A percentile compares a stretch with the other conserved stretches of the same genome.
Evolutionary conservation across 2,888 invertebrate species (phyloP).

Genomic region (Dioctria linearis): DNA sequence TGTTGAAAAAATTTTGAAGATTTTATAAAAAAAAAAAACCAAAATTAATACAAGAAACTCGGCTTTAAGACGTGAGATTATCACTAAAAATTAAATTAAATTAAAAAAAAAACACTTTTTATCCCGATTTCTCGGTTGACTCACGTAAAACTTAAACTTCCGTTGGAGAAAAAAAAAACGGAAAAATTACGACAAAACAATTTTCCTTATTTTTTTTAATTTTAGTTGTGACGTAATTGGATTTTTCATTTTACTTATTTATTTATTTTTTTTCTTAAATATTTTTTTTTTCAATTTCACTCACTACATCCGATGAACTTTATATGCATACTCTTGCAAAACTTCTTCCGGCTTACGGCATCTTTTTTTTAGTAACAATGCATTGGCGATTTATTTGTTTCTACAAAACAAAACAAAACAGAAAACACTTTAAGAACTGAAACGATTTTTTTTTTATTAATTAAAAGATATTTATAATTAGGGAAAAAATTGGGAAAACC

Average conservation of each 20-base stretch:
- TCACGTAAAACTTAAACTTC: conserved; percentile 4
- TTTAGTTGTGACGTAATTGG: conserved; percentile 3
- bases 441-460: too few species aligned
- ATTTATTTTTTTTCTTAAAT: neutral
- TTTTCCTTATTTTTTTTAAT: neutral
- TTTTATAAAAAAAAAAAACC: neutral
- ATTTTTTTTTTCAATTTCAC: neutral
- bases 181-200: conserved; percentile 33
- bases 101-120: neutral
- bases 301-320: neutral
- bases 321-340: neutral
- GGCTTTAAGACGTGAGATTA: neutral
- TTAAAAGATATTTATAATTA: too few species aligned
- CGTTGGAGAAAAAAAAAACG: conserved; percentile 8
- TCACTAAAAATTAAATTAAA: conserved; percentile 6
- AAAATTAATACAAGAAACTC: conserved; percentile 14
- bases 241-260: neutral
- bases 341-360: neutral
- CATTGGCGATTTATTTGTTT: neutral
- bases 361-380: neutral
- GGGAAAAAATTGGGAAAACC: too few species aligned
- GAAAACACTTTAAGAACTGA: neutral
- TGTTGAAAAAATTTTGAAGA: conserved; percentile 56
- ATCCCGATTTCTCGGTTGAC: neutral
- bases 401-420: neutral